Base-by-base conservation (phyloP, 2,888 invertebrate genomes). In the Folsomia manolachei region DNA sequence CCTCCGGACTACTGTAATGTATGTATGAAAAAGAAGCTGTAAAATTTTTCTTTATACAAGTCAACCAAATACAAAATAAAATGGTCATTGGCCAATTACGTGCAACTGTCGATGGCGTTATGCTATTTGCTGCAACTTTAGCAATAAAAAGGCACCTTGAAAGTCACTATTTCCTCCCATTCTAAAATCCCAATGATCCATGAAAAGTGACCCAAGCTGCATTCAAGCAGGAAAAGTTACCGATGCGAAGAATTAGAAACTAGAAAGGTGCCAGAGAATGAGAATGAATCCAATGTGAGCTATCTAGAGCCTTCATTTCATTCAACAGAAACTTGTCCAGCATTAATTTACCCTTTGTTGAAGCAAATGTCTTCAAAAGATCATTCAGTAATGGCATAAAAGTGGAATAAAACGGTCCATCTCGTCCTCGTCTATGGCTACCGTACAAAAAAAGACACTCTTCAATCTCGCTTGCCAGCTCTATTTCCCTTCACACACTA, bases 361-460 rank as follows among this genome's bases (percentile, higher is more conserved):
- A n/a, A n/a, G n/a, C 56, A 56, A 56, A 56, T 56, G 56, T 21
- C 56, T 56, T 56, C 56, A 56, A 56, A 56, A 56, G 56, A 56
- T 56, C 56, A 56, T 56, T 56, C 56, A 19, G 56, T 56, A 56
- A 56, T 56, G 56, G 56, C 56, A 56, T 18, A 18, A 56, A 56
- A 56, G 56, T 56, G 56, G 56, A 56, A 56, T 56, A 56, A 56
- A 19, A 39, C 39, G 39, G 39, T 39, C 39, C 39, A 39, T 39
- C 39, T 39, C 39, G 39, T 39, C 7, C 39, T 39, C 39, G 4
- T 14, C 39, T 14, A 39, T n/a, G n/a, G n/a, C n/a, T n/a, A n/a
- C n/a, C n/a, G 14, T 14, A 39, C 39, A 39, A 39, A 39, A n/a
- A 39, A 39, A 39, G 39, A 9, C 7, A 14, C 39, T 39, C 39